Evolutionary conservation across 2,888 invertebrate species (phyloP).

Genomic region (Pseudococcus jackbeardsleyi): DNA sequence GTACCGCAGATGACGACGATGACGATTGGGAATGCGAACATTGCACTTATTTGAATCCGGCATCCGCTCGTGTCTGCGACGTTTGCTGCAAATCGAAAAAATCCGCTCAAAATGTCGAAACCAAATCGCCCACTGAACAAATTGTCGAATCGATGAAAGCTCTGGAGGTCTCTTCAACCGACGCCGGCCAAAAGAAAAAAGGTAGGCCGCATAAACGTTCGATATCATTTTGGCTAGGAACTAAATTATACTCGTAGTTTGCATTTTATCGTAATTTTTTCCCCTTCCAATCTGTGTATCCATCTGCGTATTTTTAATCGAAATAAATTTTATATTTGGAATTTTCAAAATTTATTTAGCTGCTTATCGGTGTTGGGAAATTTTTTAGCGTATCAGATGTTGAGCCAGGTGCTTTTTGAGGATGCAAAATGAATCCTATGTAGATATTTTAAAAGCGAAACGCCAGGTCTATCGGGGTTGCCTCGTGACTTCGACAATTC

Average conservation of each 20-base stretch:
- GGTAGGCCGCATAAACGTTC: slow-evolving; percentile 73
- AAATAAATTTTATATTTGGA: slow-evolving; percentile 19
- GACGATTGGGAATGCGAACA: slow-evolving; percentile 86
- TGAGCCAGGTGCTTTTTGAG: no score
- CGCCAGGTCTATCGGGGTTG: no score
- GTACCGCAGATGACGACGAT: slow-evolving; percentile 60
- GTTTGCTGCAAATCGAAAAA: slow-evolving; percentile 85
- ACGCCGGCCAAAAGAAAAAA: slow-evolving; percentile 54
- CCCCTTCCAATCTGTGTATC: neutral
- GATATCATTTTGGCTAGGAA: slow-evolving; percentile 82
- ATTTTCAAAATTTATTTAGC: neutral
- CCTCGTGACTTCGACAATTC: no score
- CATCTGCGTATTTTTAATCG: neutral
- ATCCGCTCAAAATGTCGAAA: neutral
- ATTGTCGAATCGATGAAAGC: slow-evolving; percentile 66
- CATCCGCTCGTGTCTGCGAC: slow-evolving; percentile 83
- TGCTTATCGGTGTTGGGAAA: neutral
- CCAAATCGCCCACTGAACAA: slow-evolving; percentile 51
- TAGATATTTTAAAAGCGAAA: no score
- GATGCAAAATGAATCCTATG: no score
- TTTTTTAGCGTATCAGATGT: no score
- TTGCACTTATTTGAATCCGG: slow-evolving; percentile 89
- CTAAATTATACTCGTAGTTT: slow-evolving; percentile 72
- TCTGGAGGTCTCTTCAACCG: slow-evolving; percentile 28
- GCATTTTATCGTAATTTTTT: neutral